Percentiles rank a stretch among this genome's conserved stretches.
These are phyloP conservation scores for Epinotia bilunana DNA, from an alignment of 2,888 invertebrate species.

Conservation along the genomic window DNA sequence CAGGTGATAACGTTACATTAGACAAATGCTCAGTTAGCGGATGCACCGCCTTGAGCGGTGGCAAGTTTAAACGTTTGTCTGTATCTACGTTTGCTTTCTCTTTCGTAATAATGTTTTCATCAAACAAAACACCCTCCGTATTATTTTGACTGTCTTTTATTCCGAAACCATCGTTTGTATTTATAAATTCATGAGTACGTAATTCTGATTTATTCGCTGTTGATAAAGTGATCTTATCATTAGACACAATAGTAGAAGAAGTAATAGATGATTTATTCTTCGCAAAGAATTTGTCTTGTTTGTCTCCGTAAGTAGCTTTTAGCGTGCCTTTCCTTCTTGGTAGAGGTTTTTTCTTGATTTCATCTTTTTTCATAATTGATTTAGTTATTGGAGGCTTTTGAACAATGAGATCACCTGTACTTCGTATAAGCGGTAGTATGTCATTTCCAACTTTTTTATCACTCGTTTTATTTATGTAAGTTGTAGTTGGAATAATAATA, in stretches of 20 bases:
- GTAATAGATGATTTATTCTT: conserved; percentile 50
- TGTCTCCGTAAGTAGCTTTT: conserved; percentile 81
- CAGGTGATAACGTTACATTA: conserved; percentile 24
- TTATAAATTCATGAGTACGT: background rate
- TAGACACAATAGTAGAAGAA: conserved; percentile 47
- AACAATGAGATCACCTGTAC: conserved; percentile 67
- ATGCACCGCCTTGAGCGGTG: background rate
- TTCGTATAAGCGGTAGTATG: conserved; percentile 62
- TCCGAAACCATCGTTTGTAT: conserved; percentile 13
- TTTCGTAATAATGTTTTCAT: conserved; percentile 24
- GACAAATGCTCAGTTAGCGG: background rate
- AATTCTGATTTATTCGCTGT: conserved; percentile 21
- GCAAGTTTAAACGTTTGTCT: background rate
- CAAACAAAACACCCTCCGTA: background rate
- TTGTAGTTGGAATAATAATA: conserved; percentile 69
- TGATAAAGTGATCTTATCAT: conserved; percentile 11
- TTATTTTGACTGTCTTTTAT: conserved; percentile 4
- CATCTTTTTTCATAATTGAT: conserved; percentile 63
- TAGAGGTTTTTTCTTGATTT: conserved; percentile 69
- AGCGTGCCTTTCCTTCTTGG: conserved; percentile 79
- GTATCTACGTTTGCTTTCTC: conserved; percentile 4
- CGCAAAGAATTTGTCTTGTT: conserved; percentile 71
- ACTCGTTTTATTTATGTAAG: conserved; percentile 56
- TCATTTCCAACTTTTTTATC: conserved; percentile 64
- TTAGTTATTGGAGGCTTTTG: conserved; percentile 65